phyloP scores from a whole-genome alignment of 2,797 vertebrate genomes.

The Parauchenoglanis ngamensis region DNA sequence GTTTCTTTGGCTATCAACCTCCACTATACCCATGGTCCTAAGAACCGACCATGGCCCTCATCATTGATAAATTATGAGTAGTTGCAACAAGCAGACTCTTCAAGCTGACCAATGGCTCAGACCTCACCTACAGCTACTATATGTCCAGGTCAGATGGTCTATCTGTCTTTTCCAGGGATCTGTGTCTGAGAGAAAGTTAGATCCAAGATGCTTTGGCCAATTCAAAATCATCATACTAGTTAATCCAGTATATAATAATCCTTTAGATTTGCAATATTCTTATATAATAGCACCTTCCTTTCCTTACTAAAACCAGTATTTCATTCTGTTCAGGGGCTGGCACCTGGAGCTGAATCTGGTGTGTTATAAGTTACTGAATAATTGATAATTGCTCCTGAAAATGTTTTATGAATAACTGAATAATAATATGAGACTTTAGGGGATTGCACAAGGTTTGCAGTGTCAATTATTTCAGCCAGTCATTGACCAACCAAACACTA shows the following conservation, averaged over 20 bases:
- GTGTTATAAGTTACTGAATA: background rate
- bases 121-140: background rate
- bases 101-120: background rate
- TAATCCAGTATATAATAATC: background rate
- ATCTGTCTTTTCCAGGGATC: background rate
- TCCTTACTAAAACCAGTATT: background rate
- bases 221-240: background rate
- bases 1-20: background rate
- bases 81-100: background rate
- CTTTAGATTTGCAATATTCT: background rate
- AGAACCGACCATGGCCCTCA: background rate
- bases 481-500: background rate
- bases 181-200: background rate
- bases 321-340: background rate
- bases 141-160: background rate
- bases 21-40: background rate
- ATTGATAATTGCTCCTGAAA: background rate
- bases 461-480: background rate
- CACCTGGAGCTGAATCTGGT: background rate
- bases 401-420: background rate
- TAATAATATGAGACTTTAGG: background rate
- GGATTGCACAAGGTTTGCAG: background rate
- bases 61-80: background rate
- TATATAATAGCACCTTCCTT: background rate
- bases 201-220: background rate